Base-by-base conservation (phyloP, 1,140 invertebrate species). In the Mylabris phalerata region DNA sequence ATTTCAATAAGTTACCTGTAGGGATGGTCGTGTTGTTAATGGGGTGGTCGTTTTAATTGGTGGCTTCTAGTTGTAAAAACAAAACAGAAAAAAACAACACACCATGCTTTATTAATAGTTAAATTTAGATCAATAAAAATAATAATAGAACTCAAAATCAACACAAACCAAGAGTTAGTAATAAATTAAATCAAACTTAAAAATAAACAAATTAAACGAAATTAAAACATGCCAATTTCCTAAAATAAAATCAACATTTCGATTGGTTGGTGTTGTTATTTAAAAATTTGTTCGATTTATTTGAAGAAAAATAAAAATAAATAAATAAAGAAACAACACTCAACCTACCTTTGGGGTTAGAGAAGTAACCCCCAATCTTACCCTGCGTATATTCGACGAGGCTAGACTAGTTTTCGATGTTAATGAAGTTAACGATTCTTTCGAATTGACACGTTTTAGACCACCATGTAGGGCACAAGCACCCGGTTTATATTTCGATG, bases 361-460 rank as follows among this genome's bases (percentile, higher is more conserved):
- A 61, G 85, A 84, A 60, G 81, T 85, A 66, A 89, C 82, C 60
- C 86, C 87, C 61, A 89, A 80, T 74, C 86, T 86, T 81, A 85
- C 82, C 79, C 84, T 74, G 67, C 69, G 59, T 27, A 51, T 56
- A 13, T 55, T 59, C 41, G 55, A 59, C 24, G 67, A 68, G 7
- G 67, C 84, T 61, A 88, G 83, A 66, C 89, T 89, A 50, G 83
- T 83, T 45, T 85, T 80, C 27, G 83, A 84, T 60, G 85, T 80
- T 57, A 86, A 82, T 1, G 91, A 92, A 4, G 85, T 85, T 55
- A 95, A 80, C 51, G 93, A 92, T 68, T 93, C 93, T 57, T 88
- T 84, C 0, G 93, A 96, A 59, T 90, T 87, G 51, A 85, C 81
- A 65, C 86, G 85, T 48, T 82, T 79, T 11, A 77, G 67, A 9